Percentiles rank a stretch among this genome's conserved stretches.
Conservation (phyloP, 2,888 invertebrate species). For the Drosophila nr. perissopoda region DNA sequence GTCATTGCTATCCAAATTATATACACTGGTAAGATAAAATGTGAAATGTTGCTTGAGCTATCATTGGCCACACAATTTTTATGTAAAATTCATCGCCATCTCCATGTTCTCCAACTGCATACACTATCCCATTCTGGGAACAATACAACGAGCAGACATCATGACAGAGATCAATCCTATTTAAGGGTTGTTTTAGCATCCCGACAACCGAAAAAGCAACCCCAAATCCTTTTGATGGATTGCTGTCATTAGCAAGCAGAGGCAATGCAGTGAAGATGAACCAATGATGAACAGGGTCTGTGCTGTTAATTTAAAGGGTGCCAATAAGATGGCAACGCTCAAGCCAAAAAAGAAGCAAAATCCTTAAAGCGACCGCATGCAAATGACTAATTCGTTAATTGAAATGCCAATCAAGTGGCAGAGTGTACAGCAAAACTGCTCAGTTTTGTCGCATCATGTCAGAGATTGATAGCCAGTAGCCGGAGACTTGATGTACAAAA, state of each 20-base stretch:
- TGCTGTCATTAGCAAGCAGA: slow-evolving; percentile 57
- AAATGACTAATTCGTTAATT: slow-evolving; percentile 82
- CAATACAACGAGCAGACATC: slow-evolving; percentile 12
- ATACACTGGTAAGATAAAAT: neutral
- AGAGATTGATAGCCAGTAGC: slow-evolving; percentile 70
- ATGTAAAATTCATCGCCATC: neutral
- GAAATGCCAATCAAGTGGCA: slow-evolving; percentile 78
- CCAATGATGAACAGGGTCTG: slow-evolving; percentile 19
- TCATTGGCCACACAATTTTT: neutral
- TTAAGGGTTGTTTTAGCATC: slow-evolving; percentile 41
- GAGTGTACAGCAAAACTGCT: slow-evolving; percentile 29
- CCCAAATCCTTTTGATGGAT: slow-evolving; percentile 61
- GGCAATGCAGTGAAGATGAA: slow-evolving; percentile 9
- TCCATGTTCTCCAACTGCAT: neutral
- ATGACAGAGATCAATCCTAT: slow-evolving; percentile 43
- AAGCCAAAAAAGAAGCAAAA: neutral
- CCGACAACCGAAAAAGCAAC: slow-evolving; percentile 32
- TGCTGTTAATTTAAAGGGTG: neutral
- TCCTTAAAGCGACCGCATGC: slow-evolving; percentile 40
- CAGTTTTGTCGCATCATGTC: slow-evolving; percentile 64
- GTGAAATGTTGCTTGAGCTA: neutral
- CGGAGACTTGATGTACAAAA: slow-evolving; percentile 37
- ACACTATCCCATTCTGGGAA: neutral
- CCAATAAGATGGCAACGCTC: slow-evolving; percentile 40
- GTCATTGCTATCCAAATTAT: neutral